Evolutionary conservation across 2,888 invertebrate genomes (phyloP), one percentile per base, ranked within the genome.

Genomic region (Tetrapedia diversipes): DNA sequence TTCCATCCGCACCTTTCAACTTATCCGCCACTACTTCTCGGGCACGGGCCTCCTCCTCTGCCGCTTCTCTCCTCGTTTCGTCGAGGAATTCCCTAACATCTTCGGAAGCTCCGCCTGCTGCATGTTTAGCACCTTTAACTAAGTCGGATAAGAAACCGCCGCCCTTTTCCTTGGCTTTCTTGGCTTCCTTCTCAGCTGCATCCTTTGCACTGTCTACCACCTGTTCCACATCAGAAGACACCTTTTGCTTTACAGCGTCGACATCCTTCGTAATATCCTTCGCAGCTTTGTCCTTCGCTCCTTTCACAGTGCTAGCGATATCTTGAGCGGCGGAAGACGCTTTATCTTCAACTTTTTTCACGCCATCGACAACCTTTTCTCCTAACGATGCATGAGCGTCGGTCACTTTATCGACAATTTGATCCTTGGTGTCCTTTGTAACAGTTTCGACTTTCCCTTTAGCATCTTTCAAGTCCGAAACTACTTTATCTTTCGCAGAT

Each of bases 1-100:
- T 27, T 2, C 57, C 3, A 1, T 54, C 60, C 2, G 32, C 14
- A 4, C 69, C 65, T 16, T 77, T 66, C 8, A 66, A 3, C 14
- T 70, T 76, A 0, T 59, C 53, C 0, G 45, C 34, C 0, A 45
- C 45, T 10, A 49, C 71, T 22, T 68, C 78, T 0, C 61, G 65
- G 0, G 81, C 16, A 51, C 37, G 47, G 47, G 85, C 60, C 84
- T 86, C 60, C 56, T 83, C 78, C 2, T 59, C 51, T 0, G n/a
- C 39, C 0, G 78, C 78, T 41, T 81, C 78, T 2, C 63, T 64
- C 37, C 64, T 78, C 0, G 63, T 74, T 4, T 81, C 69, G 0
- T 82, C 75, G 0, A 93, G 89, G 1, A 93, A 93, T 16, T 93
- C 92, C 56, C 86, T 86, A 0, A 89, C 84, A 0, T 87, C 86